Percentiles rank a stretch among this genome's conserved stretches.
Evolutionary conservation across 2,888 invertebrate species (phyloP).

Genomic region (Dynastes tityus): DNA sequence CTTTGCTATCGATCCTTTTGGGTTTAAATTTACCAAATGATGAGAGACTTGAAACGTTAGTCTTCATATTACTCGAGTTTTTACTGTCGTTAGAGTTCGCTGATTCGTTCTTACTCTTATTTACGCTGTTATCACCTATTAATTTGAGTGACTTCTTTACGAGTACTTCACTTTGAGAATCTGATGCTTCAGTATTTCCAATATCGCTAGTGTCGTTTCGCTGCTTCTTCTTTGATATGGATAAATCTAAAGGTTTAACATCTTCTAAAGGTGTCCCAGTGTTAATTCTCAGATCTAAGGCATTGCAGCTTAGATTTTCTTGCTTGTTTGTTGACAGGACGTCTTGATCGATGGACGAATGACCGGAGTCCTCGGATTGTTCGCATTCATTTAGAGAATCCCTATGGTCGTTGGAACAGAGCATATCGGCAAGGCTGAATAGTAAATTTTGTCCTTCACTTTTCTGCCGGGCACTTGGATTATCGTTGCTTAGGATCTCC

Average conservation of each 20-base stretch:
- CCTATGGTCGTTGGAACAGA: conserved; percentile 50
- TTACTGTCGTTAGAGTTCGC: conserved; percentile 15
- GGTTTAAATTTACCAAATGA: conserved; percentile 54
- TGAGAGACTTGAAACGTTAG: conserved; percentile 5
- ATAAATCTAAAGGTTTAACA: conserved; percentile 50
- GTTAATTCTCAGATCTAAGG: conserved; percentile 48
- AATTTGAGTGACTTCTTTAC: background rate
- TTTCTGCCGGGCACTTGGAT: conserved; percentile 52
- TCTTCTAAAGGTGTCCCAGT: conserved; percentile 40
- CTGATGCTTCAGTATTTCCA: background rate
- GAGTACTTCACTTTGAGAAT: no score
- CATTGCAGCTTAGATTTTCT: conserved; percentile 31
- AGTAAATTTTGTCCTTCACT: conserved; percentile 55
- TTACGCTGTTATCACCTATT: background rate
- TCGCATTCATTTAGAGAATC: conserved; percentile 30
- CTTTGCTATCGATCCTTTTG: conserved; percentile 51
- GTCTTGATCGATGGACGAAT: conserved; percentile 54
- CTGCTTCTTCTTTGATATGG: conserved; percentile 15
- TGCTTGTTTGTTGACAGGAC: conserved; percentile 43
- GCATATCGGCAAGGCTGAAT: conserved; percentile 55
- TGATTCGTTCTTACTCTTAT: conserved; percentile 28
- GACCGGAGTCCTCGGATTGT: conserved; percentile 54
- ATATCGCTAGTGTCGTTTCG: background rate
- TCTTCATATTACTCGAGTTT: conserved; percentile 21
- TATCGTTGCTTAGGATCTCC: conserved; percentile 54